A percentile compares a stretch with the other conserved stretches of the same genome.
Evolutionary conservation across 2,888 invertebrate genomes (phyloP).

Genomic region (Blastobasis adustella): DNA sequence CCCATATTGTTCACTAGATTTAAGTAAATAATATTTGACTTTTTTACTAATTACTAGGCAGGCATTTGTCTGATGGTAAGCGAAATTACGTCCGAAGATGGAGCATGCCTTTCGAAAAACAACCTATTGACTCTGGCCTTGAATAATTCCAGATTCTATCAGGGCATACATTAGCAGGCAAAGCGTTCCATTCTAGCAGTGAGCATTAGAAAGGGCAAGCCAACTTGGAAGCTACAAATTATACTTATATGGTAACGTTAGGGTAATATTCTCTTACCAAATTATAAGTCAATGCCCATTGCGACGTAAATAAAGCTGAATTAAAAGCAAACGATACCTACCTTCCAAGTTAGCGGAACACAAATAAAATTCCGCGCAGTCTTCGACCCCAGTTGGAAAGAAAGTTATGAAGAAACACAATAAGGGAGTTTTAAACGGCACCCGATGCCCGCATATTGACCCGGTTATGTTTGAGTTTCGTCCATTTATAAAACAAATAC

Average conservation of each 20-base stretch:
- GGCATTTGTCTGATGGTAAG: too few species aligned
- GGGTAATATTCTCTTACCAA: neutral
- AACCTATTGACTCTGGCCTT: too few species aligned
- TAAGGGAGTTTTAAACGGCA: constrained; percentile 14
- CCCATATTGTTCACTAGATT: too few species aligned
- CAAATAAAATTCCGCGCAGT: neutral
- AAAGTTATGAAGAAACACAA: constrained; percentile 10
- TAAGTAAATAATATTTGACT: too few species aligned
- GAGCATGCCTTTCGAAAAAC: too few species aligned
- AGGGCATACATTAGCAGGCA: too few species aligned
- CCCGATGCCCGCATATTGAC: constrained; percentile 24
- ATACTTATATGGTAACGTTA: neutral
- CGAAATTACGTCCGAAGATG: too few species aligned
- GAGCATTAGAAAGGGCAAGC: neutral
- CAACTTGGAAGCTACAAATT: neutral
- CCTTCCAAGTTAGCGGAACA: neutral
- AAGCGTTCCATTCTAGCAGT: too few species aligned
- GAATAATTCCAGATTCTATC: too few species aligned
- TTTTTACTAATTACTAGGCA: too few species aligned
- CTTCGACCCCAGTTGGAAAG: neutral
- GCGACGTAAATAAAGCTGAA: neutral
- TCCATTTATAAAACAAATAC: constrained; percentile 8
- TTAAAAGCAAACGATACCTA: constrained; percentile 1
- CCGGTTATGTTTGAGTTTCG: constrained; percentile 29
- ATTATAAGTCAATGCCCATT: neutral